phyloP scores from a whole-genome alignment of 2,797 vertebrate species.

The Paedocypris micromegethes region DNA sequence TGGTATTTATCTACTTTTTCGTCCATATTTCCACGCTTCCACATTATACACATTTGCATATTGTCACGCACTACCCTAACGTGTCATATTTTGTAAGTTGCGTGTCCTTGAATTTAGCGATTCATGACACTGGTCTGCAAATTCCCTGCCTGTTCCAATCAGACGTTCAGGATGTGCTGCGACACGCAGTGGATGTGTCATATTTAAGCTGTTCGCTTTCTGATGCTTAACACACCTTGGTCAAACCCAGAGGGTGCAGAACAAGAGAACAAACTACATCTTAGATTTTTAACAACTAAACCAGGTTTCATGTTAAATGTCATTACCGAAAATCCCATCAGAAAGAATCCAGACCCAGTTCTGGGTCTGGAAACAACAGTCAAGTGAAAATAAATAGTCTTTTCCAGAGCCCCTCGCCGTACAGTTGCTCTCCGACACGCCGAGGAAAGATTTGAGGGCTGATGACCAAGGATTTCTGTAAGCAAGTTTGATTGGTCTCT shows the following conservation, averaged over 20 bases:
- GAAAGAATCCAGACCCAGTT: slow-evolving; percentile 28
- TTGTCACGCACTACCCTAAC: too few relatives aligned
- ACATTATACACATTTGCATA: too few relatives aligned
- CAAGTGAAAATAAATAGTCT: slow-evolving; percentile 20
- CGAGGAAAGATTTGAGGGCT: slow-evolving; percentile 3
- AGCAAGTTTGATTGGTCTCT: slow-evolving; percentile 26
- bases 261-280: slow-evolving; percentile 13
- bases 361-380: slow-evolving; percentile 29
- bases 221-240: not conserved
- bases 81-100: too few relatives aligned
- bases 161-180: not conserved
- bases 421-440: not conserved
- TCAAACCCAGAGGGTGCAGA: slow-evolving; percentile 5
- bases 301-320: slow-evolving; percentile 19
- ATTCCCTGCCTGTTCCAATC: not conserved
- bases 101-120: too few relatives aligned
- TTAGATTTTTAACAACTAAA: slow-evolving; percentile 26
- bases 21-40: too few relatives aligned
- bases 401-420: slow-evolving; percentile 10
- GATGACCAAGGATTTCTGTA: slow-evolving; percentile 9
- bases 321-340: slow-evolving; percentile 23
- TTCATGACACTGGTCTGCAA: not conserved
- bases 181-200: not conserved
- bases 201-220: slow-evolving; percentile 7
- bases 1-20: too few relatives aligned